Evolutionary conservation across 2,797 vertebrate genomes (phyloP), one percentile per base, ranked within the genome.

Genomic region (Phrynocephalus guinanensis): DNA sequence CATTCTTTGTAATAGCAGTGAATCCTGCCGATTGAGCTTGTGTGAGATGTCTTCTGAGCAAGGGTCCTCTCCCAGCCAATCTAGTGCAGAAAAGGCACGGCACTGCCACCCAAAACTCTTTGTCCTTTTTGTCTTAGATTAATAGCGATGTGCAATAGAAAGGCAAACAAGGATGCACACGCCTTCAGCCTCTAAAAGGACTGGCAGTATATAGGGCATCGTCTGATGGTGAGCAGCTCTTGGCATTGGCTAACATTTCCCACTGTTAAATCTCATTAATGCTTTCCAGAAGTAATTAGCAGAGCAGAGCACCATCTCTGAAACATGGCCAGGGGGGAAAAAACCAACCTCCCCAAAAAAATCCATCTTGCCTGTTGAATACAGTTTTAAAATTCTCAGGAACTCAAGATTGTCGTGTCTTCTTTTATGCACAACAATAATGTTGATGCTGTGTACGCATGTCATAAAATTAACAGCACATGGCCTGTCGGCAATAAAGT

Each of bases 241-340:
- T 83, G 87, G 67, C 83, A 79, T 84, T 90, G 85, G 90, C 71
- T 88, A 79, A 85, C 60, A 86, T 86, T 92, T 90, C 26, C 0
- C 56, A 56, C 90, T 33, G 6, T 89, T 84, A 90, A 91, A 93
- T 91, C 83, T 83, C 0, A 85, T 52, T 76, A 80, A 93, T 86
- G 30, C 87, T 92, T 95, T 94, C 87, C 94, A 93, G 91, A 93
- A 93, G 88, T 91, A 88, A 73, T 91, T 90, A 89, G 93, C 82
- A 86, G 83, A 56, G 87, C 90, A 93, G 89, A 87, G 73, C 89
- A 87, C 79, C 81, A 63, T 89, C 67, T 89, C 87, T 92, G 91
- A 95, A 93, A 89, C 80, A 80, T 75, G 82, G 89, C 83, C 93
- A 94, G 84, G 87, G 9, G 87, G 9, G 2, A 56, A 56, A 56